A percentile compares a stretch with the other conserved stretches of the same genome.
Conservation (phyloP, 2,113 vertebrate species). For the Microtus richardsoni region DNA sequence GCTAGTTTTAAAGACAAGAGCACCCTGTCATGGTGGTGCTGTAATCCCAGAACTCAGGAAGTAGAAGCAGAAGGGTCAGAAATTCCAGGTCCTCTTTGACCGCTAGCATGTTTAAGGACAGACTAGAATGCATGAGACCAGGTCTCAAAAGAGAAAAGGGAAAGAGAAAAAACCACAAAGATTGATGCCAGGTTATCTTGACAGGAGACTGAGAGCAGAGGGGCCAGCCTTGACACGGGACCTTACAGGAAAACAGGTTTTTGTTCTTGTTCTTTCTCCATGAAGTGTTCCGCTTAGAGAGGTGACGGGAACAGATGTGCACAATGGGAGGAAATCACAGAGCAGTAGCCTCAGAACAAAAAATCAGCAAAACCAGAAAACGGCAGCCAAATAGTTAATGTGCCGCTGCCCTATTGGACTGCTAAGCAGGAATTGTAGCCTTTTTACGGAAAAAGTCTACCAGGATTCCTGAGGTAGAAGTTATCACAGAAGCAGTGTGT, state of each 20-base stretch:
- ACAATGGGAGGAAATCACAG: background rate
- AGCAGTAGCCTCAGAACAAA: fast-evolving
- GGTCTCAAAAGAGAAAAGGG: background rate
- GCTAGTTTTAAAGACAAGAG: background rate
- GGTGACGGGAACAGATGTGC: background rate
- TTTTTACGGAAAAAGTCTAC: fast-evolving
- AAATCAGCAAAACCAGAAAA: background rate
- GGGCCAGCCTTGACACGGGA: background rate
- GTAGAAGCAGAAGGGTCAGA: background rate
- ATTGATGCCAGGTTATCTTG: background rate
- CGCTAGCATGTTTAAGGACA: background rate
- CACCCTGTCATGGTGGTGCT: background rate
- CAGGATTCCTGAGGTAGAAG: fast-evolving
- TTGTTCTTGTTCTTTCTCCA: background rate
- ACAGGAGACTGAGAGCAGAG: background rate
- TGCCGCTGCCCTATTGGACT: fast-evolving
- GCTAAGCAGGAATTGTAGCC: fast-evolving
- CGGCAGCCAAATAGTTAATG: fast-evolving
- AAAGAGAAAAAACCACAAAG: background rate
- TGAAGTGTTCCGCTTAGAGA: background rate
- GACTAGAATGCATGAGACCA: background rate
- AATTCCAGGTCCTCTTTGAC: background rate
- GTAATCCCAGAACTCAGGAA: background rate
- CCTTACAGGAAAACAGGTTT: background rate
- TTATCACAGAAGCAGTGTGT: background rate